Conservation (phyloP, 2,113 vertebrate species). For the Xiphophorus maculatus region DNA sequence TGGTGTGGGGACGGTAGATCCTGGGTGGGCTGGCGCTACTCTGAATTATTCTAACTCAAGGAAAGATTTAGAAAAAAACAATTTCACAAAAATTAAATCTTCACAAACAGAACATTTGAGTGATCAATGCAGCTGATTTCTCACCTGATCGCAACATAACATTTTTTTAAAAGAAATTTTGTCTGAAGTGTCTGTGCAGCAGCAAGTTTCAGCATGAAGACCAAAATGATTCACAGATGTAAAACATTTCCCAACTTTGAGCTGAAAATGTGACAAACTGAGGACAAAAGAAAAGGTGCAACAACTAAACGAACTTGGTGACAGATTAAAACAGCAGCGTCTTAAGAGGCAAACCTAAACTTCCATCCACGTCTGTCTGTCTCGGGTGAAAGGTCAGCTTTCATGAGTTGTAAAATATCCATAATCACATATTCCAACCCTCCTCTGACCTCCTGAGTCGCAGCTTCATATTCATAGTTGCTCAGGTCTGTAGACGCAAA, state of each 20-base stretch:
- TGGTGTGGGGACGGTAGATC: no score
- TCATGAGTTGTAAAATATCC: conserved; percentile 66
- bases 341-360: conserved; percentile 2
- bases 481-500: conserved; percentile 57
- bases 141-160: no score
- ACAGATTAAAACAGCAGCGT: background rate
- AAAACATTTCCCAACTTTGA: background rate
- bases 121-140: no score
- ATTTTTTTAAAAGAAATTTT: background rate
- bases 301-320: background rate
- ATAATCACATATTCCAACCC: conserved; percentile 70
- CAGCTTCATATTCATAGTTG: conserved; percentile 71
- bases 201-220: background rate
- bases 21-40: no score
- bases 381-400: conserved; percentile 71
- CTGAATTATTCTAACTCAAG: no score
- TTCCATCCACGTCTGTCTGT: conserved; percentile 32
- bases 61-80: no score
- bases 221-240: background rate
- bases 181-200: background rate
- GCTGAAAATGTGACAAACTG: background rate
- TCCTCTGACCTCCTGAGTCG: conserved; percentile 48
- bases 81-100: no score
- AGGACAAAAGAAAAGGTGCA: background rate
- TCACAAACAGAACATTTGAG: no score